Percentiles rank a stretch among this genome's conserved stretches.
These are phyloP conservation scores for Lordiphosa fenestrarum DNA, from an alignment of 2,888 invertebrate genomes.

Conservation along the genomic window DNA sequence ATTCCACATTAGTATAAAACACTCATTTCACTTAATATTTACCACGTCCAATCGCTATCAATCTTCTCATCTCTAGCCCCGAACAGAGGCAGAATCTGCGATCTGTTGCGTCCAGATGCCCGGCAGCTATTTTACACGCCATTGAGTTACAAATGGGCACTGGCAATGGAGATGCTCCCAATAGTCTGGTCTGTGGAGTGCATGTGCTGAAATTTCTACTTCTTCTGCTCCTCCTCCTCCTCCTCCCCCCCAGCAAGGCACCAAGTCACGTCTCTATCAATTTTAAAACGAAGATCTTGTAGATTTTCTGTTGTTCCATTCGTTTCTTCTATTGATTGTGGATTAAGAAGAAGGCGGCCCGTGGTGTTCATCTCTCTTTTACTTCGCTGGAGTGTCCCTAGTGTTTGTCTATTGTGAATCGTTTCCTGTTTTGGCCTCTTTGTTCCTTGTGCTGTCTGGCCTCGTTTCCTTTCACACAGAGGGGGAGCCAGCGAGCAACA, in stretches of 20 bases:
- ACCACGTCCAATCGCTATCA: slow-evolving; percentile 6
- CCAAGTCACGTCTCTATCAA: slow-evolving; percentile 47
- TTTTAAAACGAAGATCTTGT: slow-evolving; percentile 22
- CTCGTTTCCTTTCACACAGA: slow-evolving; percentile 64
- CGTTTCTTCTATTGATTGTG: slow-evolving; percentile 59
- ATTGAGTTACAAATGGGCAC: slow-evolving; percentile 62
- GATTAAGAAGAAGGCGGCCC: slow-evolving; percentile 44
- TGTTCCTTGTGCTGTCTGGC: slow-evolving; percentile 43
- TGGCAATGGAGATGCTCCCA: slow-evolving; percentile 7
- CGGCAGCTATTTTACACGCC: slow-evolving; percentile 69
- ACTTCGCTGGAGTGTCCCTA: slow-evolving; percentile 23
- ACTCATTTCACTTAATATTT: too few relatives aligned
- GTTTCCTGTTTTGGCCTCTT: slow-evolving; percentile 60
- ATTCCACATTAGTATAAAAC: too few relatives aligned
- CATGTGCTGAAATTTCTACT: slow-evolving; percentile 49
- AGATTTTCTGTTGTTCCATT: slow-evolving; percentile 11
- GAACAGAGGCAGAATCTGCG: slow-evolving; percentile 12
- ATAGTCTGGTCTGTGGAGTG: slow-evolving; percentile 26
- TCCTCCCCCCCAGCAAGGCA: neutral
- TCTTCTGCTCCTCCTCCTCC: neutral
- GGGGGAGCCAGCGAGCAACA: slow-evolving; percentile 32
- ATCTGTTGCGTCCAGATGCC: slow-evolving; percentile 36
- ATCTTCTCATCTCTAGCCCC: slow-evolving; percentile 27
- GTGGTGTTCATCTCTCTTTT: slow-evolving; percentile 16
- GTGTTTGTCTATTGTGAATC: slow-evolving; percentile 64